Evolutionary conservation across 2,113 vertebrate genomes (phyloP).

Genomic region (Leptobrachium leishanense): DNA sequence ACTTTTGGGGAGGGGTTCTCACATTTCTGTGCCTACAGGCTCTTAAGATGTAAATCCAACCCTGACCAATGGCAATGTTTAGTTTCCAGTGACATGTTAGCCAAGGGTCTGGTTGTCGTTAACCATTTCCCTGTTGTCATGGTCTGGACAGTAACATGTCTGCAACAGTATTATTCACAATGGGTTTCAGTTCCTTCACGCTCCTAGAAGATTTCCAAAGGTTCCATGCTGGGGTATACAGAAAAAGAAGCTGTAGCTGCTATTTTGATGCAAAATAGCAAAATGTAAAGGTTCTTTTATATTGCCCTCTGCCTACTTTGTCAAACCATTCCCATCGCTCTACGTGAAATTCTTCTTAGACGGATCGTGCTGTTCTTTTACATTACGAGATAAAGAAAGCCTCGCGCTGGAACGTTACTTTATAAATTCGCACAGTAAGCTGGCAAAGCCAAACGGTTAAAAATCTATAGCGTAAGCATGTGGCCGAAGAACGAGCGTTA

Average conservation of each 20-base stretch:
- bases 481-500: neutral
- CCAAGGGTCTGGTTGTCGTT: too few relatives aligned
- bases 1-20: too few relatives aligned
- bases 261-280: neutral
- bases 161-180: too few relatives aligned
- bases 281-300: neutral
- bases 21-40: too few relatives aligned
- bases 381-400: slow-evolving; percentile 8
- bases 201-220: neutral
- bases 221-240: slow-evolving; percentile 3
- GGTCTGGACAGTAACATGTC: too few relatives aligned
- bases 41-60: too few relatives aligned
- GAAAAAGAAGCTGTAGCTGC: neutral
- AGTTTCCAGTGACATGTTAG: too few relatives aligned
- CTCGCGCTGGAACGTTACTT: neutral
- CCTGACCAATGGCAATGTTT: too few relatives aligned
- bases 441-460: neutral
- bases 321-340: slow-evolving; percentile 1
- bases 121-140: too few relatives aligned
- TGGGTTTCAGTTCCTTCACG: neutral
- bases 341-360: neutral
- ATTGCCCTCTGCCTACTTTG: neutral
- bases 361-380: slow-evolving; percentile 11
- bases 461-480: neutral
- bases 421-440: neutral